Conservation (phyloP, 53 echinoderm and acorn worm species). For the Glandiceps talaboti region DNA sequence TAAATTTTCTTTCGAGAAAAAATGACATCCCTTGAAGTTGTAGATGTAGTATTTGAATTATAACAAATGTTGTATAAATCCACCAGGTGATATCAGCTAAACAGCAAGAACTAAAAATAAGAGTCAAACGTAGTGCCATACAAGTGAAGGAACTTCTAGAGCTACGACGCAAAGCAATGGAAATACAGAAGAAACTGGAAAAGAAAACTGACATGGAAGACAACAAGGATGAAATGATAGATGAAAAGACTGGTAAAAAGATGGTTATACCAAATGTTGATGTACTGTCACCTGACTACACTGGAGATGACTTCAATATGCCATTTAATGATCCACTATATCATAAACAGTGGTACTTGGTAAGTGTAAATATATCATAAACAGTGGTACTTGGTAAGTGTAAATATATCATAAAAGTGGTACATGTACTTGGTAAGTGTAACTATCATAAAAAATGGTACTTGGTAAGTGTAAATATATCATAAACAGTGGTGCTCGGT, state of each 20-base stretch:
- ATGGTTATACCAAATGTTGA: background rate
- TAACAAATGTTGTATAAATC: too few relatives aligned
- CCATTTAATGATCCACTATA: constrained; percentile 70
- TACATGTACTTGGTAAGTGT: too few relatives aligned
- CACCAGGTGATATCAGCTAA: background rate
- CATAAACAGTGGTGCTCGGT: too few relatives aligned
- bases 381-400: too few relatives aligned
- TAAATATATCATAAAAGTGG: too few relatives aligned
- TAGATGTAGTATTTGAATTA: background rate
- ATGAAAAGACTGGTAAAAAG: background rate
- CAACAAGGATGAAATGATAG: background rate
- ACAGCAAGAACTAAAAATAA: background rate
- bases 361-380: too few relatives aligned
- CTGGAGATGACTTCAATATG: constrained; percentile 53
- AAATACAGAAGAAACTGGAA: constrained; percentile 4
- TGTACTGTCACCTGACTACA: constrained; percentile 46
- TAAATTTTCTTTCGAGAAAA: background rate
- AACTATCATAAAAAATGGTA: constrained; percentile 83
- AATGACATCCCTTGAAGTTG: background rate
- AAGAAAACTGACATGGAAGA: background rate
- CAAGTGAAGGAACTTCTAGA: background rate
- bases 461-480: constrained; percentile 69
- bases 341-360: constrained; percentile 82
- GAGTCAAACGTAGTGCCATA: background rate
- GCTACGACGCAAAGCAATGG: background rate